phyloP scores from a whole-genome alignment of 2,888 invertebrate species.

The Sarcophaga subvicina region DNA sequence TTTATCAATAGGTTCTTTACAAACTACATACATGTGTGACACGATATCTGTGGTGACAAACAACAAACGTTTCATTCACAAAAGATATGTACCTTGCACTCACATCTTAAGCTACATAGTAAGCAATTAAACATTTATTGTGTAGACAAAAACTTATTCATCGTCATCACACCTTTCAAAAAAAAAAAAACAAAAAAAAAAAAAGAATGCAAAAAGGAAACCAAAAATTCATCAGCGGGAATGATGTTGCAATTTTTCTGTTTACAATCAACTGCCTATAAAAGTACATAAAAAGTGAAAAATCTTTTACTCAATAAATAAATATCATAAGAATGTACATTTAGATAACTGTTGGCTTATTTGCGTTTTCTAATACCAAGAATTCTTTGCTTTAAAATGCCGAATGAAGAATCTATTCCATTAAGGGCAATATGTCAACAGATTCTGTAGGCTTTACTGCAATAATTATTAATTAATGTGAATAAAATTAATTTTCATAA shows the following conservation, averaged over 20 bases:
- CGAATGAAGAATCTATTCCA: no score
- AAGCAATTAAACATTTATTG: conserved; percentile 40
- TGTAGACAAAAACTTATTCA: no score
- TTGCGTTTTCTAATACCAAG: no score
- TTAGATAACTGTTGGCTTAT: not conserved
- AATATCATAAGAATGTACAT: not conserved
- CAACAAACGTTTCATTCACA: not conserved
- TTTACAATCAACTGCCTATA: not conserved
- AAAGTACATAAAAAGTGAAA: not conserved
- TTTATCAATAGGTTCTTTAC: conserved; percentile 76
- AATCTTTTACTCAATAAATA: not conserved
- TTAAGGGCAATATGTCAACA: no score
- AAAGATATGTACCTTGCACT: not conserved
- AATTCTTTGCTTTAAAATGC: no score
- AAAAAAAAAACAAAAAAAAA: not conserved
- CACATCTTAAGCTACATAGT: conserved; percentile 9
- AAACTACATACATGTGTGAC: conserved; percentile 53
- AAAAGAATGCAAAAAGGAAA: no score
- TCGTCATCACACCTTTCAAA: not conserved
- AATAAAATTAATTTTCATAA: no score
- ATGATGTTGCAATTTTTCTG: not conserved
- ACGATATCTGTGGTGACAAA: no score
- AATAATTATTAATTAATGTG: no score
- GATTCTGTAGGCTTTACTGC: no score
- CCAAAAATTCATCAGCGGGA: not conserved